Conservation (phyloP, 2,888 invertebrate species). For the Heteromyza rotundicornis region DNA sequence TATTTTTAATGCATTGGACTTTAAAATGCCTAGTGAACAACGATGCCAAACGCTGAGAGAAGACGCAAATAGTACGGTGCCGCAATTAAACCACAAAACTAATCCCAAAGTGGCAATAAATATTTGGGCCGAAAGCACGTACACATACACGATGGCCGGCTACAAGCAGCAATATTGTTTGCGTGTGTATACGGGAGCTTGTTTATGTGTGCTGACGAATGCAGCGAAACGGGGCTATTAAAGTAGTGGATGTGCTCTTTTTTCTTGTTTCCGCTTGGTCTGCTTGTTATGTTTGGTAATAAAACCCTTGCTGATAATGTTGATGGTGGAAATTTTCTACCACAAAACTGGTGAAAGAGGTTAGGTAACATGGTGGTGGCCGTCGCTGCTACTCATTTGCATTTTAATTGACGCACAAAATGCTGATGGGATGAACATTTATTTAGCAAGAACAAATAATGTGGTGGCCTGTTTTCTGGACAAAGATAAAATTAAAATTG, state of each 20-base stretch:
- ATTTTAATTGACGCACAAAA: conserved; percentile 3
- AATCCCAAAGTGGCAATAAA: conserved; percentile 5
- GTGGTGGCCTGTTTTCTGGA: neutral
- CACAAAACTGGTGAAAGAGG: neutral
- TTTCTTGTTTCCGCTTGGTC: neutral
- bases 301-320: neutral
- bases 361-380: neutral
- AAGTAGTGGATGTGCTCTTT: neutral
- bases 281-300: neutral
- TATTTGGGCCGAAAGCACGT: neutral
- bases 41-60: neutral
- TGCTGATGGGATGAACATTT: neutral
- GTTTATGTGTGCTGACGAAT: neutral
- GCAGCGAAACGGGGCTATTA: neutral
- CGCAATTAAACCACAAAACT: conserved; percentile 6
- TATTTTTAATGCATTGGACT: no score
- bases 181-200: neutral
- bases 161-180: no score
- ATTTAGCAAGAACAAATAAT: neutral
- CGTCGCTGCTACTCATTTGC: neutral
- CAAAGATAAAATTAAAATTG: no score
- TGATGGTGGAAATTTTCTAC: neutral
- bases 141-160: neutral
- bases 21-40: neutral
- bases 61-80: neutral